Conservation (phyloP, 2,888 invertebrate species). For the Emesis russula region DNA sequence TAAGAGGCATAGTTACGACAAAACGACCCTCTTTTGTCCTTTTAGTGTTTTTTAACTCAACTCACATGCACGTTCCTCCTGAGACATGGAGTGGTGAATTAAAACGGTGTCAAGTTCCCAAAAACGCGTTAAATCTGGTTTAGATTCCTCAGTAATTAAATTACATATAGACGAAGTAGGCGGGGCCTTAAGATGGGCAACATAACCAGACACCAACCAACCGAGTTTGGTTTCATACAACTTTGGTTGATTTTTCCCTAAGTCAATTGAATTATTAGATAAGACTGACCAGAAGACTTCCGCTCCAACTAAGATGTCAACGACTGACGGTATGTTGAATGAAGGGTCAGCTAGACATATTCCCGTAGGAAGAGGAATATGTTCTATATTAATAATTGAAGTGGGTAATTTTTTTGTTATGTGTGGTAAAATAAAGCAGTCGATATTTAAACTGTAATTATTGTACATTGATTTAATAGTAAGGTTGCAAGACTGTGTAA, state of each 20-base stretch:
- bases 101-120: neutral
- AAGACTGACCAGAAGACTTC: constrained; percentile 68
- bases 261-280: constrained; percentile 41
- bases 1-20: constrained; percentile 62
- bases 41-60: no score
- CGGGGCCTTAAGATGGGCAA: no score
- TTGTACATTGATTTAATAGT: constrained; percentile 9
- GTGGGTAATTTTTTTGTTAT: constrained; percentile 56
- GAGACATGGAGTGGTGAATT: neutral
- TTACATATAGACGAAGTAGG: neutral
- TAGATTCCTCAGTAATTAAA: no score
- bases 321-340: constrained; percentile 38
- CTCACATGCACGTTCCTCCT: constrained; percentile 5
- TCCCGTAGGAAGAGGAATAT: constrained; percentile 48
- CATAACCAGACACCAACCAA: constrained; percentile 44
- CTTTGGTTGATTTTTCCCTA: constrained; percentile 39
- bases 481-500: neutral
- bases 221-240: constrained; percentile 66
- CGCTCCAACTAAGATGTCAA: constrained; percentile 53
- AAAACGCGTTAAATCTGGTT: no score
- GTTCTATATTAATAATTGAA: neutral
- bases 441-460: neutral
- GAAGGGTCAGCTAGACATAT: constrained; percentile 57
- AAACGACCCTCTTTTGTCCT: constrained; percentile 62
- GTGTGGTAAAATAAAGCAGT: constrained; percentile 50